Percentiles rank a stretch among this genome's conserved stretches.
Evolutionary conservation across 1,140 invertebrate species (phyloP).

Genomic region (Apis cerana): DNA sequence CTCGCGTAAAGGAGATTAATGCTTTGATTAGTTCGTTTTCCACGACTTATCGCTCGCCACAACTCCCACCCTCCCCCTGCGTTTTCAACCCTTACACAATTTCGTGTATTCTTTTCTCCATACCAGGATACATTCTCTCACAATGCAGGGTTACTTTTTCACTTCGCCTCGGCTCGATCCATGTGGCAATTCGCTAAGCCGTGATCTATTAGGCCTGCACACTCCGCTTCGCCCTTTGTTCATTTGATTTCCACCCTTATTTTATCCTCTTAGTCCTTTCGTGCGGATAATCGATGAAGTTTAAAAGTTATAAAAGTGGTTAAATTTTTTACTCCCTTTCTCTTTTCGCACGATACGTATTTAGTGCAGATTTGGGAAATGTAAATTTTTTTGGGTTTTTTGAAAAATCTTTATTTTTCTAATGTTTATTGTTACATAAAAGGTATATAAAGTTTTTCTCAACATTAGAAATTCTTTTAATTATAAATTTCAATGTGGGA

Average conservation of each 20-base stretch:
- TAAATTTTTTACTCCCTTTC: neutral
- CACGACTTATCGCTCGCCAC: conserved; percentile 55
- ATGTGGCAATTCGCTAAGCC: conserved; percentile 8
- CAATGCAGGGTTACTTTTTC: neutral
- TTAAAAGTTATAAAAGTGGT: neutral
- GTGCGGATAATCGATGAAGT: neutral
- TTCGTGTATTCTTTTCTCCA: conserved; percentile 3
- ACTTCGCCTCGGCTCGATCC: neutral
- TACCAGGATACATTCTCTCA: neutral
- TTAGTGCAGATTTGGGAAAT: too few species aligned
- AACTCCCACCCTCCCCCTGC: neutral
- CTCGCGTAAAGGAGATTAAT: conserved; percentile 69
- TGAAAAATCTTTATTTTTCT: too few species aligned
- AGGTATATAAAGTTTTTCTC: too few species aligned
- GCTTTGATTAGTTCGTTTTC: conserved; percentile 73
- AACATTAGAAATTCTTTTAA: too few species aligned
- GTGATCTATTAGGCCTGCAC: conserved; percentile 4
- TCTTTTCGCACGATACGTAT: neutral
- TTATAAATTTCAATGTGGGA: too few species aligned
- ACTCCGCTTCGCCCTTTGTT: neutral
- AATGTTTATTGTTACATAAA: too few species aligned
- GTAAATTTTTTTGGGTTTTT: too few species aligned
- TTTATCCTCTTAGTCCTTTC: neutral
- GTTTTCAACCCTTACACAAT: neutral
- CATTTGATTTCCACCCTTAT: neutral